Base-by-base conservation (phyloP, 2,797 vertebrate species). In the Myotis daubentonii region DNA sequence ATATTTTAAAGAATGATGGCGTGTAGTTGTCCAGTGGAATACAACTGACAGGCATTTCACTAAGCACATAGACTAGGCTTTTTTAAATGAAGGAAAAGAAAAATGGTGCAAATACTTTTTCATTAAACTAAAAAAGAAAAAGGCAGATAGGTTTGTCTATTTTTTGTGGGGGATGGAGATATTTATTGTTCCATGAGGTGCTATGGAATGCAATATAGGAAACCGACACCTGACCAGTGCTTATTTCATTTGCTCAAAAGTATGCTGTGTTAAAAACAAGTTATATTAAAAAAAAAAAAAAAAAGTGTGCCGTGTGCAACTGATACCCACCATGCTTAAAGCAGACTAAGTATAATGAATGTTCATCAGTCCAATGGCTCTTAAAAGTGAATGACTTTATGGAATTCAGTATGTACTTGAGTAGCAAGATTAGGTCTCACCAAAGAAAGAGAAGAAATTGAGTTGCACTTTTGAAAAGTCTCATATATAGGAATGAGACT, bases 371-470 rank as follows among this genome's bases (percentile, higher is more conserved):
- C 78, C 76, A 65, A 9, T 38, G 22, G 22, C 62, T 89, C 23
- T 55, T 81, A 55, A 62, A 62, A 84, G 5, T 71, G 55, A 93
- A 30, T 82, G 60, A 93, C 87, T 92, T 91, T 51, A 30, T 96
- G 95, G 96, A 94, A 96, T 94, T 91, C 82, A 92, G 74, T 97
- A 89, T 95, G 72, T 96, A 83, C 96, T 89, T 93, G 9, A 97
- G 36, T 60, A 90, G 95, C 89, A 96, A 89, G 94, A 97, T 97
- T 97, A 94, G 88, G 74, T 66, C 96, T 97, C 96, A 97, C 95
- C 91, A 97, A 97, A 98, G 96, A 97, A 97, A 97, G 28, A 94
- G 19, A 93, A 96, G 95, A 87, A 90, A 85, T 33, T 94, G 57
- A 95, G 83, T 80, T 97, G 97, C 96, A 96, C 97, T 97, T 97